Base-by-base conservation (phyloP, 2,797 vertebrate species). In the Gallinago stenura region DNA sequence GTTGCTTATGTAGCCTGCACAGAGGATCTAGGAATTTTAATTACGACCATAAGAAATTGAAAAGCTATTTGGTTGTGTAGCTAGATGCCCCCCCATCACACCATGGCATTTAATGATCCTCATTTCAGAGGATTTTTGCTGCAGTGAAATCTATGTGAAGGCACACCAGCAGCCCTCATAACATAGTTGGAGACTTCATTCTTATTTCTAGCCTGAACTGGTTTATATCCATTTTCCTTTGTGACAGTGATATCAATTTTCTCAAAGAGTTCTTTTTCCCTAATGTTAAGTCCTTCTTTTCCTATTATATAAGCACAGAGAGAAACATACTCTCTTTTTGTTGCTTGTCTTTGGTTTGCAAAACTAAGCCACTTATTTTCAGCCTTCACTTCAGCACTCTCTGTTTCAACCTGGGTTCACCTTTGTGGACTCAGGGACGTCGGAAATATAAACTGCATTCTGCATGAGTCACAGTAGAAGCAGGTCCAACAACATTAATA, bases 401-500 rank as follows among this genome's bases (percentile, higher is more conserved):
- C 41, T 71, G 1, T 56, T 90, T 84, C 50, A 89, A 25, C 43
- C 22, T 17, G 65, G 87, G 15, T 72, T 71, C 66, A 87, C 22
- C 37, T 77, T 37, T 24, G 37, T 54, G 35, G 58, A 80, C 39
- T 50, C 54, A 37, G n/a, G 51, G 18, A 10, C 41, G 25, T 65
- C 37, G 66, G 58, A 95, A 91, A 69, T 62, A 85, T 2, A 62
- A 79, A 80, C 39, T 33, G 10, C 31, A 26, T 87, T 87, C 51
- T 77, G 64, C 60, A 58, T 94, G 87, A 93, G 41, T 85, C 88
- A 95, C 48, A 54, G 71, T 2, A 80, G 76, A 61, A 91, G 39
- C 4, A 1, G 9, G n/a, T 85, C 68, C 69, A 83, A 68, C 25
- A 71, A 15, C 69, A 93, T 90, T 86, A 94, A 91, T 88, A 66